Percentiles rank a stretch among this genome's conserved stretches.
These are phyloP conservation scores for Gila orcuttii DNA, from an alignment of 2,113 vertebrate species.

Conservation along the genomic window DNA sequence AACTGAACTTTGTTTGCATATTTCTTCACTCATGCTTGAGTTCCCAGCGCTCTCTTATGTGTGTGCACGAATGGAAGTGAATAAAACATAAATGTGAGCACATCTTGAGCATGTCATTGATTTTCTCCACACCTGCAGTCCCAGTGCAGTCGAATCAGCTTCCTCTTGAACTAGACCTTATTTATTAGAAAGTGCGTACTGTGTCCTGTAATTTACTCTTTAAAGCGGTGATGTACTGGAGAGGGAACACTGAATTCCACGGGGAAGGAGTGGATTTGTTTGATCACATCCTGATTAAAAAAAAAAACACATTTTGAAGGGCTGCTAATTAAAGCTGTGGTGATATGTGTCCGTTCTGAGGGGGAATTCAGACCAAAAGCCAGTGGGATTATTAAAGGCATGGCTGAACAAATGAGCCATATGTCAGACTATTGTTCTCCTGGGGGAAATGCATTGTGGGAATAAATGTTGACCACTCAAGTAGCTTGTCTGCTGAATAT, in stretches of 20 bases:
- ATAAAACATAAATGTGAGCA: too few species aligned
- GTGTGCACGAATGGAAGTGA: neutral
- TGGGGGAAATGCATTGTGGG: neutral
- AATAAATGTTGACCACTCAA: constrained; percentile 22
- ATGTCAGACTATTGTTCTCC: neutral
- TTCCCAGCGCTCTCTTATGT: neutral
- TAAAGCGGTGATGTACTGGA: constrained; percentile 34
- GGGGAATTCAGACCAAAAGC: constrained; percentile 28
- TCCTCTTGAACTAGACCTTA: neutral
- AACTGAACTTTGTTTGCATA: neutral
- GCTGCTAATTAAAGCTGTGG: constrained; percentile 36
- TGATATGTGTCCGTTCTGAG: neutral
- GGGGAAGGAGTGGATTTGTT: constrained; percentile 41
- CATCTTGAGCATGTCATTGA: neutral
- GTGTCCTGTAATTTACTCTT: constrained; percentile 22
- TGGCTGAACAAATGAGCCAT: constrained; percentile 22
- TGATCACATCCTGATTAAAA: constrained; percentile 27
- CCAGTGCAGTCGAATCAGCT: neutral
- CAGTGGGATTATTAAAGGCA: constrained; percentile 6
- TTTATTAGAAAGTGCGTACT: neutral
- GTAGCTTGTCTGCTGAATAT: constrained; percentile 1
- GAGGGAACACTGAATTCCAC: constrained; percentile 10
- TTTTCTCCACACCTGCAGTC: neutral
- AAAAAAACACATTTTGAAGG: constrained; percentile 3
- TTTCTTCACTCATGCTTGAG: neutral